Base-by-base conservation (phyloP, 2,888 invertebrate genomes). In the Torymus aiolomorphi region DNA sequence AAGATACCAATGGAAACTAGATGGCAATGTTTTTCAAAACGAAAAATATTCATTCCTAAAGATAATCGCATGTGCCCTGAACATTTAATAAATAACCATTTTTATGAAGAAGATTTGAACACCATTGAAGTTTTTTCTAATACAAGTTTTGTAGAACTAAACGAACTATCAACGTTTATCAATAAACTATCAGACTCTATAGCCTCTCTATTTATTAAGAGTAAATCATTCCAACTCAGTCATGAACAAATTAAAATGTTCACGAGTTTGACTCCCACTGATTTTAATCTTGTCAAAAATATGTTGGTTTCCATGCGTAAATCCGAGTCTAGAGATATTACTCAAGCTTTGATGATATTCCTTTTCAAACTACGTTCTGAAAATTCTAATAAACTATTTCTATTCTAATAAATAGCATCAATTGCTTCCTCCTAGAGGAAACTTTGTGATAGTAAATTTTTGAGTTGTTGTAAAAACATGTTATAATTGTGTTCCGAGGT, bases 301-400 rank as follows among this genome's bases (percentile, higher is more conserved):
- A 81, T 82, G 78, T 20, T 82, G 66, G 67, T 51, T 11, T 81
- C 82, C 8, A 80, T 84, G 78, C 70, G 76, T 49, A 71, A 78
- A 20, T 57, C 51, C 1, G 12, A 76, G 63, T 16, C 11, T 13
- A 20, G 83, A 42, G 57, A 70, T 70, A 52, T 82, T 8, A 80
- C 54, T 0, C 82, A 84, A 80, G 81, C 83, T 31, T n/a, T 83
- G 1, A 75, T 84, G 8, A 59, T 81, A 1, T 85, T 83, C 81
- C 63, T 84, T 20, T 80, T 80, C 56, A 84, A 84, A 78, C 52
- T 84, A 57, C 66, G 82, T 78, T n/a, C 80, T 72, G 82, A 83
- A 42, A 83, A 83, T 69, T 84, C 83, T 1, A 83, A 84, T 69
- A 65, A 59, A 24, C 12, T 76, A n/a, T n/a, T n/a, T n/a, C n/a